Evolutionary conservation across 2,113 vertebrate genomes (phyloP).

Genomic region (Cepphus grylle): DNA sequence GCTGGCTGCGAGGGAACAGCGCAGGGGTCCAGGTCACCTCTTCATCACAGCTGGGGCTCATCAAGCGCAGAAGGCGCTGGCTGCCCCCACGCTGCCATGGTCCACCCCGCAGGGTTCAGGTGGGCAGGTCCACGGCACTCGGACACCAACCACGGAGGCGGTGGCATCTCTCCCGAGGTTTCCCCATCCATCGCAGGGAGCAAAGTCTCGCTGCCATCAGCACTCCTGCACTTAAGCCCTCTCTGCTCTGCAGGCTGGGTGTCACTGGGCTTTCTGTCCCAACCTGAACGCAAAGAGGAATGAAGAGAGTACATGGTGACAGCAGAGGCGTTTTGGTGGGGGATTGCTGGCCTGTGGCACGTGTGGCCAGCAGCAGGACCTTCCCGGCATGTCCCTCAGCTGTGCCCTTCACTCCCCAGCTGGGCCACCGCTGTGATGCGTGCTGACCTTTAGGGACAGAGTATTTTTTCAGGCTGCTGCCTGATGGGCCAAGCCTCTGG

Average conservation of each 20-base stretch:
- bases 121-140: not conserved
- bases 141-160: accelerated
- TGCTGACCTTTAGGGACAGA: constrained; percentile 10
- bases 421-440: not conserved
- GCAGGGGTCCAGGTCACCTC: not conserved
- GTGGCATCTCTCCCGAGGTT: not conserved
- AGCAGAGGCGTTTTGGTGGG: not conserved
- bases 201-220: not conserved
- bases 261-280: not conserved
- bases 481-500: not conserved
- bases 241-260: not conserved
- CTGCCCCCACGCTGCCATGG: accelerated
- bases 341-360: not conserved
- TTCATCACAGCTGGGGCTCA: accelerated
- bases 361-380: not conserved
- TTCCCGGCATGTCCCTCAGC: not conserved
- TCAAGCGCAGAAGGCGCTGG: accelerated
- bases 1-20: not conserved
- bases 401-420: constrained; percentile 17
- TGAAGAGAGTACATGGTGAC: accelerated
- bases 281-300: not conserved
- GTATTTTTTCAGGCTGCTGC: constrained; percentile 40
- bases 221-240: accelerated
- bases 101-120: not conserved
- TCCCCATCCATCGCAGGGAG: not conserved